These are phyloP conservation scores for Butorides virescens DNA, from an alignment of 2,113 vertebrate genomes.

Conservation along the genomic window DNA sequence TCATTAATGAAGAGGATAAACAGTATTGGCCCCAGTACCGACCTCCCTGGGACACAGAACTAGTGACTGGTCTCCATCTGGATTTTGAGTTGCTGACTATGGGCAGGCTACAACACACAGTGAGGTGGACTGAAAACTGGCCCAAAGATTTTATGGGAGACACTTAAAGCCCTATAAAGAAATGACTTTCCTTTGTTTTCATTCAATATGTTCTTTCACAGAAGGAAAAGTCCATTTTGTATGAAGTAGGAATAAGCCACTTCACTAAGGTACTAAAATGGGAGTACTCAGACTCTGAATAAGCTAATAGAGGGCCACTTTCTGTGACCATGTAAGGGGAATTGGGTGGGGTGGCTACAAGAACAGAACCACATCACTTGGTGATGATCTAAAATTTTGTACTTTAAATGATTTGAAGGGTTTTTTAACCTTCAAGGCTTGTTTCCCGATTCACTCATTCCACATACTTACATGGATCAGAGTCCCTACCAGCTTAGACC, in stretches of 20 bases:
- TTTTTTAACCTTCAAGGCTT: neutral
- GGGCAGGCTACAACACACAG: too few species aligned
- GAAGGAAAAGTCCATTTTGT: neutral
- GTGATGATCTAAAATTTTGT: neutral
- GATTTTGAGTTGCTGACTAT: neutral
- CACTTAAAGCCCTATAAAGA: neutral
- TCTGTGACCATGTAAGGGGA: neutral
- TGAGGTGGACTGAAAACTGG: too few species aligned
- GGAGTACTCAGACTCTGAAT: neutral
- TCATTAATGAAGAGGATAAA: neutral
- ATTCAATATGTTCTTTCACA: neutral
- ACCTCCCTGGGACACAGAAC: neutral
- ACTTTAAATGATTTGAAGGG: neutral
- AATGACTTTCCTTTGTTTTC: neutral
- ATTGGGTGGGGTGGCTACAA: neutral
- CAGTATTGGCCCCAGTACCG: neutral
- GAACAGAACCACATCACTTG: neutral
- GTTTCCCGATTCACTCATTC: neutral
- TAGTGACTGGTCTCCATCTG: neutral
- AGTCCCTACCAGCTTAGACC: neutral
- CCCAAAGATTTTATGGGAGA: neutral
- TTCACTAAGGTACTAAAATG: neutral
- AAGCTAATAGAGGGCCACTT: neutral
- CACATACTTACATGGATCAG: neutral
- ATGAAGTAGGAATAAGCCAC: neutral